Percentiles rank a stretch among this genome's conserved stretches.
phyloP scores from a whole-genome alignment of 2,797 vertebrate species.

The Xiphorhynchus erythropygius region DNA sequence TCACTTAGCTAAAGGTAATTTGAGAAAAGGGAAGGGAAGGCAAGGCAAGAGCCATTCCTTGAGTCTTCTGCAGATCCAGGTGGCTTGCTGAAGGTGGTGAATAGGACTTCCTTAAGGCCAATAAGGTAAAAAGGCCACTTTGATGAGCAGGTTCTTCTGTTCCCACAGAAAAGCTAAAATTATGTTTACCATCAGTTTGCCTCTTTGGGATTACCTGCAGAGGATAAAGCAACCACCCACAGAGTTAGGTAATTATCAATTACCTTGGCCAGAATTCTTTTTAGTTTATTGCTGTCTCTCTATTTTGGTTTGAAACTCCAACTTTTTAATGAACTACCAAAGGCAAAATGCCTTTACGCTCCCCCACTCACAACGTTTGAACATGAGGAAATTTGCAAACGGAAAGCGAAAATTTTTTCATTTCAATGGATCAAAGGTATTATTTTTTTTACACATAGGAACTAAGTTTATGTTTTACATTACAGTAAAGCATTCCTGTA shows the following conservation, averaged over 20 bases:
- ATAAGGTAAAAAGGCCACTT: background rate
- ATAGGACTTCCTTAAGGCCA: background rate
- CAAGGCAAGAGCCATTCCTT: background rate
- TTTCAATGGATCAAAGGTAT: background rate
- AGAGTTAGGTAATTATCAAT: background rate
- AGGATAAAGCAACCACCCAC: background rate
- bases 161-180: background rate
- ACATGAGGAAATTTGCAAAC: background rate
- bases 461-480: background rate
- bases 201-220: background rate
- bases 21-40: background rate
- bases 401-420: background rate
- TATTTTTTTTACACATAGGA: background rate
- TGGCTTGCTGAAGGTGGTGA: background rate
- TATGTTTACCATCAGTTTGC: background rate
- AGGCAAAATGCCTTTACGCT: background rate
- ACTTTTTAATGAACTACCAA: background rate
- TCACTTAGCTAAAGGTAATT: background rate
- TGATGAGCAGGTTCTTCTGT: background rate
- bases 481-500: background rate
- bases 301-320: background rate
- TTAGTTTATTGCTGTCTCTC: background rate
- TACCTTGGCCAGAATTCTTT: background rate
- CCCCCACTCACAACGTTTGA: background rate
- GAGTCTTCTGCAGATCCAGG: background rate